A percentile compares a stretch with the other conserved stretches of the same genome.
phyloP scores from a whole-genome alignment of 2,113 vertebrate genomes.

The Amphiprion percula region DNA sequence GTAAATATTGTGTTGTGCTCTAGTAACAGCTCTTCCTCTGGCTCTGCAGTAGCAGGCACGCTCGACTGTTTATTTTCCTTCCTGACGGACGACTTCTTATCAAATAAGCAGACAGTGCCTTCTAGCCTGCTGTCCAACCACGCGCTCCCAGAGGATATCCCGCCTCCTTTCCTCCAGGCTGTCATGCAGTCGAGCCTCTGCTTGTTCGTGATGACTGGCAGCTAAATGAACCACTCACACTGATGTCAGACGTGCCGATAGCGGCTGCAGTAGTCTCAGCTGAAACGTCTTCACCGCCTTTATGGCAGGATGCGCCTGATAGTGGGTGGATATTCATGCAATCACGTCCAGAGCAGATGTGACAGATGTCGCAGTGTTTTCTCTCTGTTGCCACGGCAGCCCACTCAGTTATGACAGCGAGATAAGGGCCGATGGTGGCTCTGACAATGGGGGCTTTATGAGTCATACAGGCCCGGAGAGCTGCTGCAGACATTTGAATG shows the following conservation, averaged over 20 bases:
- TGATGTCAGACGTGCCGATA: background rate
- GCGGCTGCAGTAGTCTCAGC: background rate
- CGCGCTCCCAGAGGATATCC: slow-evolving; percentile 67
- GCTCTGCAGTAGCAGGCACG: slow-evolving; percentile 76
- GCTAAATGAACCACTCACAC: slow-evolving; percentile 36
- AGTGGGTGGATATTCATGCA: slow-evolving; percentile 4
- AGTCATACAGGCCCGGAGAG: slow-evolving; percentile 46
- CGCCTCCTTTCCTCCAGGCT: slow-evolving; percentile 55
- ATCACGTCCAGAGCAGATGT: slow-evolving; percentile 41
- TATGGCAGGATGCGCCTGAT: slow-evolving; percentile 1
- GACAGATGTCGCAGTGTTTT: slow-evolving; percentile 57
- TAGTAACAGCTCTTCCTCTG: slow-evolving; percentile 83
- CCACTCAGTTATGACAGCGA: slow-evolving; percentile 63
- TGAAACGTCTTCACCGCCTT: background rate
- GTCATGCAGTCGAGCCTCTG: slow-evolving; percentile 12
- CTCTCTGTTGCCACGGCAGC: slow-evolving; percentile 57
- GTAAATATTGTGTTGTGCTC: slow-evolving; percentile 88
- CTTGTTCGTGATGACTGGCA: slow-evolving; percentile 43
- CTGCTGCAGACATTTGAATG: slow-evolving; percentile 28
- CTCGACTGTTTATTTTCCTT: slow-evolving; percentile 85
- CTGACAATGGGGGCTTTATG: slow-evolving; percentile 56
- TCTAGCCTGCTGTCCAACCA: slow-evolving; percentile 74
- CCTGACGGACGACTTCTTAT: slow-evolving; percentile 86
- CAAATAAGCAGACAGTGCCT: slow-evolving; percentile 86
- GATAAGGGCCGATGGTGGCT: slow-evolving; percentile 57